Percentiles rank a stretch among this genome's conserved stretches.
Conservation (phyloP, 2,888 invertebrate species). For the Itoplectis maculator region DNA sequence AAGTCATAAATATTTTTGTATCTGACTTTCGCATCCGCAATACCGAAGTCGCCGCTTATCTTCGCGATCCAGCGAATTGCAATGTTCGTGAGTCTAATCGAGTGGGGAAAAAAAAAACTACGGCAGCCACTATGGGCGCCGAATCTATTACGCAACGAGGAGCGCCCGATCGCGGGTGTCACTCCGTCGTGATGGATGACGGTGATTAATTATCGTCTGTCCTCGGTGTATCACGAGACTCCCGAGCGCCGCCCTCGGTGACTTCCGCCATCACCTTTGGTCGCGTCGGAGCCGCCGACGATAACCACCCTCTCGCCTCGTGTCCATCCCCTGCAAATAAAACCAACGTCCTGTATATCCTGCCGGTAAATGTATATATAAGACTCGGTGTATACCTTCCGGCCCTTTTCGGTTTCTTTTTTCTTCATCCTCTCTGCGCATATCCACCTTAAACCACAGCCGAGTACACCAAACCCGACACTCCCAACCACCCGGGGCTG, state of each 20-base stretch:
- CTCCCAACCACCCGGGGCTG: constrained; percentile 36
- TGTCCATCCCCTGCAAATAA: constrained; percentile 43
- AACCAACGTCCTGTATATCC: constrained; percentile 28
- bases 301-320: constrained; percentile 22
- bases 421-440: constrained; percentile 36
- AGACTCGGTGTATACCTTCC: neutral
- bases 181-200: constrained; percentile 80
- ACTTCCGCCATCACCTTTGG: constrained; percentile 32
- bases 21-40: neutral
- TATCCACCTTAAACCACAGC: constrained; percentile 37
- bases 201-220: constrained; percentile 82
- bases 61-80: constrained; percentile 19
- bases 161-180: constrained; percentile 76
- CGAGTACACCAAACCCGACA: constrained; percentile 41
- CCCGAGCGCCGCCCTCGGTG: constrained; percentile 23
- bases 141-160: constrained; percentile 61
- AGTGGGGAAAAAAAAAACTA: constrained; percentile 17
- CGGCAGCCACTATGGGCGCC: constrained; percentile 22
- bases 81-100: neutral
- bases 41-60: constrained; percentile 24
- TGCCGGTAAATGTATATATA: neutral
- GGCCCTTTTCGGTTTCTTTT: constrained; percentile 11
- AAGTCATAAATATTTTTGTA: neutral
- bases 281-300: constrained; percentile 25
- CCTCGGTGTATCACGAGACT: constrained; percentile 64